Conservation (phyloP, 2,797 vertebrate genomes). For the Dendrocincla fuliginosa region DNA sequence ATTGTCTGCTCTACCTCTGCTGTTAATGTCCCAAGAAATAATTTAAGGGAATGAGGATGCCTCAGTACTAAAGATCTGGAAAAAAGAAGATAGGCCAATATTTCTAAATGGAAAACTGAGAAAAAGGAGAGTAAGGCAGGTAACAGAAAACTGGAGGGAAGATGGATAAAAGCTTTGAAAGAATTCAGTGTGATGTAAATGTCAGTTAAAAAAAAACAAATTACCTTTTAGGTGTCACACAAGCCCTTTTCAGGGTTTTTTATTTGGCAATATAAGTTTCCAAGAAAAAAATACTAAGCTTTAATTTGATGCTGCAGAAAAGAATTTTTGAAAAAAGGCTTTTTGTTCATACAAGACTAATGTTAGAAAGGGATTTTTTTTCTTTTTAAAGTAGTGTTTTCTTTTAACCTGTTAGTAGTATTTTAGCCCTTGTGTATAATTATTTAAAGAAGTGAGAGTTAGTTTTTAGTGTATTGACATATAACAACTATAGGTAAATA, state of each 20-base stretch:
- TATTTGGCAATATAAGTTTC: neutral
- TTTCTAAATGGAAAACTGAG: neutral
- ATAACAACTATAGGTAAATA: accelerated
- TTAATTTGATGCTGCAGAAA: conserved; percentile 1
- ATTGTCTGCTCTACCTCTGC: neutral
- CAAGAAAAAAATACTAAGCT: neutral
- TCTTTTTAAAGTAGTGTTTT: neutral
- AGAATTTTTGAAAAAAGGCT: neutral
- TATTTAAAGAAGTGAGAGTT: neutral
- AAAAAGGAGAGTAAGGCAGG: neutral
- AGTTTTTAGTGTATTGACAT: neutral
- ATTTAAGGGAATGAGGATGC: neutral
- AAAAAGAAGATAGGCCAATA: neutral
- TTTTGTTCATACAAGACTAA: neutral
- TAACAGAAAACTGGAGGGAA: neutral
- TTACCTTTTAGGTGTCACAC: neutral
- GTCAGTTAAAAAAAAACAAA: neutral
- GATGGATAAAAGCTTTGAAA: neutral
- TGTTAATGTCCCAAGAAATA: neutral
- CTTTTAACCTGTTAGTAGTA: neutral
- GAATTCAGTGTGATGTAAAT: neutral
- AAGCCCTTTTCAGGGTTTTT: neutral
- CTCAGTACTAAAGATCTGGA: neutral
- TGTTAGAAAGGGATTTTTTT: neutral
- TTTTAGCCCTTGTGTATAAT: neutral